These are phyloP conservation scores for Girardia tigrina DNA, from an alignment of 2,888 invertebrate genomes.

Conservation along the genomic window DNA sequence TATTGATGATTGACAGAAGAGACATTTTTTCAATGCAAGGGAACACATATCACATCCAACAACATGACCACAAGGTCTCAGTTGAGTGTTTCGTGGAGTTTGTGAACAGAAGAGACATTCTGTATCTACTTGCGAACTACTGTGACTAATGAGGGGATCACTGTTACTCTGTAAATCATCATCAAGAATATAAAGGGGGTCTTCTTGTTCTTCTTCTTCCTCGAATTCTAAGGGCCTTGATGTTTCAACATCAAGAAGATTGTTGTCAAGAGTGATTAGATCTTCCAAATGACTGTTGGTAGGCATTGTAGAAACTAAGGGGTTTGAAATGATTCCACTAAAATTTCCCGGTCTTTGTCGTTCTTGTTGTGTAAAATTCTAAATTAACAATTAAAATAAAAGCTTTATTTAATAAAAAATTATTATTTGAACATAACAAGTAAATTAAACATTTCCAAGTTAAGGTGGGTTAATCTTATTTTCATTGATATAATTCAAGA, in stretches of 20 bases:
- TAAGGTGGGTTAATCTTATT: too few species aligned
- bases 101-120: slow-evolving; percentile 90
- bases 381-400: neutral
- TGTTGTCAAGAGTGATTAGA: slow-evolving; percentile 1
- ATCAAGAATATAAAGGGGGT: neutral
- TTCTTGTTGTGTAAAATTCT: slow-evolving; percentile 1
- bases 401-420: too few species aligned
- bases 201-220: slow-evolving; percentile 9
- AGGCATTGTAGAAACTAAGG: neutral
- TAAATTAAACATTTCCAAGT: too few species aligned
- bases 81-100: slow-evolving; percentile 69
- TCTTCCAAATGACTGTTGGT: neutral
- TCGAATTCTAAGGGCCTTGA: neutral
- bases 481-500: too few species aligned
- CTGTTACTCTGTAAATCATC: slow-evolving; percentile 52
- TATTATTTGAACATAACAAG: too few species aligned
- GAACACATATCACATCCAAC: slow-evolving; percentile 62
- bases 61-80: slow-evolving; percentile 88
- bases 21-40: slow-evolving; percentile 86
- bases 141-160: neutral
- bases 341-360: slow-evolving; percentile 8
- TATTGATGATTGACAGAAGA: slow-evolving; percentile 76
- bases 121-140: slow-evolving; percentile 36
- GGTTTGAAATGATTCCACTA: neutral
- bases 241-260: neutral